A percentile compares a stretch with the other conserved stretches of the same genome.
phyloP scores from a whole-genome alignment of 2,797 vertebrate genomes.

The Numenius phaeopus region DNA sequence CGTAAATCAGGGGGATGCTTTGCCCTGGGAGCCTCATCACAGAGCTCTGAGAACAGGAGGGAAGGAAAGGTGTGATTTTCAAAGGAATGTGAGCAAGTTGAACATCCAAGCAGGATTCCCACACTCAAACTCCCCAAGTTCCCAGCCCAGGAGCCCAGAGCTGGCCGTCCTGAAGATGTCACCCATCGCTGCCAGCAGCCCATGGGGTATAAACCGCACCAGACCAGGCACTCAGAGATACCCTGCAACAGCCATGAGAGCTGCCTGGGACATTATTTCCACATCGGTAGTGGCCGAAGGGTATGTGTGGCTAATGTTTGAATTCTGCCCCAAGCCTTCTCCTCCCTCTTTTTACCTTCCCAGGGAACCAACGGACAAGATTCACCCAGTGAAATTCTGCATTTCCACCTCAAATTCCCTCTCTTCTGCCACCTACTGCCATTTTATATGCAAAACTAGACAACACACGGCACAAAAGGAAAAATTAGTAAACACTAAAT shows the following conservation, averaged over 20 bases:
- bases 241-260: neutral
- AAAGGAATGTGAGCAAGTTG: neutral
- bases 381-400: rapidly evolving
- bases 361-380: neutral
- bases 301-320: too few relatives aligned
- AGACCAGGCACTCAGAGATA: neutral
- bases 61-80: rapidly evolving
- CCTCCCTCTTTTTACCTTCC: neutral
- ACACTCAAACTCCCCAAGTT: neutral
- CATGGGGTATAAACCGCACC: rapidly evolving
- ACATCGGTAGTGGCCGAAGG: neutral
- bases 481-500: neutral
- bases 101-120: too few relatives aligned
- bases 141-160: neutral
- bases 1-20: neutral
- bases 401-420: neutral
- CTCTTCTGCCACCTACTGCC: neutral
- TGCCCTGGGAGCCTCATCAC: too few relatives aligned
- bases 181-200: neutral
- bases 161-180: rapidly evolving
- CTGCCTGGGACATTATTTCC: rapidly evolving
- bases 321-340: neutral
- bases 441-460: neutral
- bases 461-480: neutral
- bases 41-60: neutral